Conservation (phyloP, 2,797 vertebrate species). For the Oryzias sinensis region DNA sequence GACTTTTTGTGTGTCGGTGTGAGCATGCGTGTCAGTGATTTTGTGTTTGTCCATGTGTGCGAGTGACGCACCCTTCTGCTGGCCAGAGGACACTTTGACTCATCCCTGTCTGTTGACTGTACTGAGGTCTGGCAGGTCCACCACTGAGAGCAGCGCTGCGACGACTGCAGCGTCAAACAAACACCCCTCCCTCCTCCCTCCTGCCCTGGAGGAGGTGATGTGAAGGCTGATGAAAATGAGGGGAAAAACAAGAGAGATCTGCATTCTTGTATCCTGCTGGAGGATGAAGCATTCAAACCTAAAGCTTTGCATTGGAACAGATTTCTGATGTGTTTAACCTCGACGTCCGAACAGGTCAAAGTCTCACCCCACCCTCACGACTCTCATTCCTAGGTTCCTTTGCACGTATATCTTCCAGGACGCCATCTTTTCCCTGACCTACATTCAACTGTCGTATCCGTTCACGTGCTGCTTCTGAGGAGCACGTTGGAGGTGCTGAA, state of each 20-base stretch:
- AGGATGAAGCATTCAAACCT: background rate
- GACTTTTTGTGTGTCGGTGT: conserved; percentile 5
- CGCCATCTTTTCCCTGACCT: conserved; percentile 62
- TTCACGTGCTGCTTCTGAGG: conserved; percentile 50
- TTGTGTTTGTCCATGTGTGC: conserved; percentile 37
- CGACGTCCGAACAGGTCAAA: background rate
- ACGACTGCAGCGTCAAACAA: conserved; percentile 37
- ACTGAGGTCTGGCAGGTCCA: conserved; percentile 67
- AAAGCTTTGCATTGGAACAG: background rate
- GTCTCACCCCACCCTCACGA: background rate
- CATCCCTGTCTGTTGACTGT: conserved; percentile 66
- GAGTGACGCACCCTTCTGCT: conserved; percentile 58
- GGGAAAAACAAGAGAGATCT: conserved; percentile 9
- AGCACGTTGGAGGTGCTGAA: conserved; percentile 29
- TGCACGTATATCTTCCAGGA: conserved; percentile 14
- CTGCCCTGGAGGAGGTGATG: conserved; percentile 46
- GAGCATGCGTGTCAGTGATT: background rate
- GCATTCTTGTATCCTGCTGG: background rate
- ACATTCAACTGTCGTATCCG: conserved; percentile 48
- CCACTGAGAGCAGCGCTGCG: conserved; percentile 53
- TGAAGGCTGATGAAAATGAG: conserved; percentile 26
- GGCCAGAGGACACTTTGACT: conserved; percentile 71
- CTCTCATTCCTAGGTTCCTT: background rate
- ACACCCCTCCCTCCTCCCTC: conserved; percentile 1
- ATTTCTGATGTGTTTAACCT: background rate